Evolutionary conservation across 2,797 vertebrate genomes (phyloP).

Genomic region (Catostomus latipinnis): DNA sequence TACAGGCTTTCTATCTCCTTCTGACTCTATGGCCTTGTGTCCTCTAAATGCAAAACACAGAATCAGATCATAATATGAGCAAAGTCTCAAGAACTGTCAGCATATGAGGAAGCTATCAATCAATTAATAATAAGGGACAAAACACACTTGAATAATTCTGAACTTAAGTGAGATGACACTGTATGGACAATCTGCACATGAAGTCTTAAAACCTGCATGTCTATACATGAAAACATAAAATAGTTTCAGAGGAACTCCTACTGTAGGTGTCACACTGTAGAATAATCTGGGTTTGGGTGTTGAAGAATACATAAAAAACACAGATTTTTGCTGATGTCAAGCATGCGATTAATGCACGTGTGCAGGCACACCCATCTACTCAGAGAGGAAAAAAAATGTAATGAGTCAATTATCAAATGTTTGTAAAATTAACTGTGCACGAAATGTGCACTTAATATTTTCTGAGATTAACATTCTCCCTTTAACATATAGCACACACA

Average conservation of each 20-base stretch:
- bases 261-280: not conserved
- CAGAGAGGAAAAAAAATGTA: conserved; percentile 5
- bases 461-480: conserved; percentile 13
- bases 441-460: not conserved
- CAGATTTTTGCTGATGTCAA: not conserved
- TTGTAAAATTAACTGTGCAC: not conserved
- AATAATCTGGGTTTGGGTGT: conserved; percentile 18
- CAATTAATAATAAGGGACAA: too few relatives aligned
- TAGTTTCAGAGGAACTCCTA: not conserved
- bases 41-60: too few relatives aligned
- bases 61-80: too few relatives aligned
- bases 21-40: too few relatives aligned
- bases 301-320: conserved; percentile 10
- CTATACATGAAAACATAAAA: too few relatives aligned
- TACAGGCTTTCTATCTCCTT: too few relatives aligned
- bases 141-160: too few relatives aligned
- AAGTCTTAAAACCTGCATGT: too few relatives aligned
- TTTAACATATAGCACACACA: conserved; percentile 5
- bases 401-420: conserved; percentile 17
- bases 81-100: too few relatives aligned
- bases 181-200: too few relatives aligned
- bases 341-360: conserved; percentile 26
- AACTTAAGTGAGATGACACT: too few relatives aligned
- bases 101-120: too few relatives aligned
- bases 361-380: conserved; percentile 33